Percentiles rank a stretch among this genome's conserved stretches.
These are phyloP conservation scores for Todiramphus chloris DNA, from an alignment of 2,113 vertebrate species.

Conservation along the genomic window DNA sequence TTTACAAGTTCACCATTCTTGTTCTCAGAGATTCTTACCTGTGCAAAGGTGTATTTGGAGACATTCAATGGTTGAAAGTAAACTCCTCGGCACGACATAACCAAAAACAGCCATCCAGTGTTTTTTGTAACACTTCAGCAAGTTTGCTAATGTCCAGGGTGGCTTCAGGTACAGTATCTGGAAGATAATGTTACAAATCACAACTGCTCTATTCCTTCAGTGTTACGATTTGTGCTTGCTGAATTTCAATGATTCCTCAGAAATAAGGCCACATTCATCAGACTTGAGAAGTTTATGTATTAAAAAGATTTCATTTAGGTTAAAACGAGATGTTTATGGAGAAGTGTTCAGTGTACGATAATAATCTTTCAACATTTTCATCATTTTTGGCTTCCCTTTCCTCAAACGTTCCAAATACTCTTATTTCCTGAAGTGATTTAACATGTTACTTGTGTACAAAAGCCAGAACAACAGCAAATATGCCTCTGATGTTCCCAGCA, in stretches of 20 bases:
- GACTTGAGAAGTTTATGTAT: not conserved
- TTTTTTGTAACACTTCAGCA: conserved; percentile 87
- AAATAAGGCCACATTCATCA: not conserved
- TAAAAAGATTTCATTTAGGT: not conserved
- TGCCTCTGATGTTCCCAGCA: not conserved
- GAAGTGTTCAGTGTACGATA: not conserved
- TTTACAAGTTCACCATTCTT: not conserved
- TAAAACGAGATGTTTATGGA: not conserved
- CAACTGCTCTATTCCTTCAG: not conserved
- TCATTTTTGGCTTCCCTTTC: not conserved
- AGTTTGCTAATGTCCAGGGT: conserved; percentile 84
- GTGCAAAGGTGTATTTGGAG: conserved; percentile 78
- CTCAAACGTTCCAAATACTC: not conserved
- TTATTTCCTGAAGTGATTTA: not conserved
- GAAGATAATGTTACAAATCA: not conserved
- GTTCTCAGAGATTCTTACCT: conserved; percentile 71
- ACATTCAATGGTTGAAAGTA: conserved; percentile 75
- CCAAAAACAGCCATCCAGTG: conserved; percentile 96
- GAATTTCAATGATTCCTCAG: not conserved
- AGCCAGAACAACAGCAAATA: not conserved
- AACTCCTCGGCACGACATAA: conserved; percentile 76
- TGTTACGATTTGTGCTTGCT: not conserved
- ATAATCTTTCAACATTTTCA: not conserved
- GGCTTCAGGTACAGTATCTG: conserved; percentile 90
- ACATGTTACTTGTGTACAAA: not conserved